These are phyloP conservation scores for Holcopasites calliopsidis DNA, from an alignment of 1,140 invertebrate species.

Conservation along the genomic window DNA sequence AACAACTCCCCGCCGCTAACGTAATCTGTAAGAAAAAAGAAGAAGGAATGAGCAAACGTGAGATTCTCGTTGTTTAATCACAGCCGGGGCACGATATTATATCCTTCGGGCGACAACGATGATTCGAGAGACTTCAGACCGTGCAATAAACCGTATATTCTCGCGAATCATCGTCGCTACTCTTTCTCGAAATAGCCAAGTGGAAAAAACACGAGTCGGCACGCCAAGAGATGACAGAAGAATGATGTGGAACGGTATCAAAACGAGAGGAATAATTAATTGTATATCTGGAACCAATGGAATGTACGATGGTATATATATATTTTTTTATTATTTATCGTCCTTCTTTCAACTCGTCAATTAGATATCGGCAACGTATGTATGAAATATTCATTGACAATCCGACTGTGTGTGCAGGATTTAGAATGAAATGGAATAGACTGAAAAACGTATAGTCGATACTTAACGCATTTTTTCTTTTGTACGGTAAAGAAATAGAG, in stretches of 20 bases:
- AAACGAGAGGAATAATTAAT: neutral
- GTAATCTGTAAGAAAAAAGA: slow-evolving; percentile 90
- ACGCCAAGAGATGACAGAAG: too few relatives aligned
- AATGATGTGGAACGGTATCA: neutral
- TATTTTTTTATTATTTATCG: neutral
- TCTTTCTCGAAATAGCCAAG: neutral
- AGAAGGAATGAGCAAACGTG: too few relatives aligned
- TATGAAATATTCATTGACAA: neutral
- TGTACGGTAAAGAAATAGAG: too few relatives aligned
- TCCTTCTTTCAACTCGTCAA: neutral
- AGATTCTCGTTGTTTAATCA: slow-evolving; percentile 10
- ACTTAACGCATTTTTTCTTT: too few relatives aligned
- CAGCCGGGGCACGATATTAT: neutral
- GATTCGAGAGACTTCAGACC: neutral
- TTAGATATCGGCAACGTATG: too few relatives aligned
- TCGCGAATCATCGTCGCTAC: neutral
- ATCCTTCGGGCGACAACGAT: neutral
- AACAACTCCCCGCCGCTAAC: slow-evolving; percentile 96
- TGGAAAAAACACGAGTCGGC: neutral
- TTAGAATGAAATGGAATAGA: neutral
- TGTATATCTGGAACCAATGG: neutral
- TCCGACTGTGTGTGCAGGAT: neutral
- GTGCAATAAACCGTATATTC: neutral
- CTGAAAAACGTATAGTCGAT: too few relatives aligned
- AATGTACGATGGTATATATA: neutral